phyloP scores from a whole-genome alignment of 2,888 invertebrate genomes.

The Norana najaformis region DNA sequence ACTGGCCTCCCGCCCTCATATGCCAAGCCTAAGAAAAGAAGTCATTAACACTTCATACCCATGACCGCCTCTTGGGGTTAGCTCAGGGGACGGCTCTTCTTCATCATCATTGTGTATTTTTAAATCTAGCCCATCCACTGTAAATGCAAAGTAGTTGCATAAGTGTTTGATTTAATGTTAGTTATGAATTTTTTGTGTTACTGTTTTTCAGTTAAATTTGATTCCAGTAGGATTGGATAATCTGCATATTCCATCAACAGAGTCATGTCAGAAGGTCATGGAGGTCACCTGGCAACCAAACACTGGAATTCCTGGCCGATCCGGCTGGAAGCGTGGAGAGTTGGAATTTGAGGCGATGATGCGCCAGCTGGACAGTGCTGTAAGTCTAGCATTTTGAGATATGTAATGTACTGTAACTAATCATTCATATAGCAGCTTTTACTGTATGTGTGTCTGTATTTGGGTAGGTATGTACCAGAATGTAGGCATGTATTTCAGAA shows the following conservation, averaged over 20 bases:
- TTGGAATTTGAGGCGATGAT: slow-evolving; percentile 95
- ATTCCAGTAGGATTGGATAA: slow-evolving; percentile 79
- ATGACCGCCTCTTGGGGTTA: too few relatives aligned
- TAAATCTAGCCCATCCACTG: not conserved
- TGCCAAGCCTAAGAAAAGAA: not conserved
- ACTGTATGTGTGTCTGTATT: not conserved
- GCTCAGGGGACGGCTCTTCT: not conserved
- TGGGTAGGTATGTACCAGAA: too few relatives aligned
- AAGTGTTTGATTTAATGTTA: not conserved
- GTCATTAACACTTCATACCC: too few relatives aligned
- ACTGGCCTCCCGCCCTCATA: too few relatives aligned
- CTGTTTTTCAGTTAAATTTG: slow-evolving; percentile 24
- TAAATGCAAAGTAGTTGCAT: not conserved
- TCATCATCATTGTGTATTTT: not conserved
- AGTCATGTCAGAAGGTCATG: slow-evolving; percentile 67
- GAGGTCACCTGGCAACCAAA: slow-evolving; percentile 61
- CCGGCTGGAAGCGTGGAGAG: slow-evolving; percentile 86
- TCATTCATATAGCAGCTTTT: not conserved
- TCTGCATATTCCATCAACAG: slow-evolving; percentile 75
- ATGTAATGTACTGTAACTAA: not conserved
- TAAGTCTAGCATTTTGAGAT: slow-evolving; percentile 59
- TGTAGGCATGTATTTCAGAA: not conserved
- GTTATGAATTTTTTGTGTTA: not conserved
- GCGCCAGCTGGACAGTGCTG: slow-evolving; percentile 93
- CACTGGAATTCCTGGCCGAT: slow-evolving; percentile 53